Evolutionary conservation across 2,113 vertebrate species (phyloP), one percentile per base, ranked within the genome.

Genomic region (Plecotus auritus): DNA sequence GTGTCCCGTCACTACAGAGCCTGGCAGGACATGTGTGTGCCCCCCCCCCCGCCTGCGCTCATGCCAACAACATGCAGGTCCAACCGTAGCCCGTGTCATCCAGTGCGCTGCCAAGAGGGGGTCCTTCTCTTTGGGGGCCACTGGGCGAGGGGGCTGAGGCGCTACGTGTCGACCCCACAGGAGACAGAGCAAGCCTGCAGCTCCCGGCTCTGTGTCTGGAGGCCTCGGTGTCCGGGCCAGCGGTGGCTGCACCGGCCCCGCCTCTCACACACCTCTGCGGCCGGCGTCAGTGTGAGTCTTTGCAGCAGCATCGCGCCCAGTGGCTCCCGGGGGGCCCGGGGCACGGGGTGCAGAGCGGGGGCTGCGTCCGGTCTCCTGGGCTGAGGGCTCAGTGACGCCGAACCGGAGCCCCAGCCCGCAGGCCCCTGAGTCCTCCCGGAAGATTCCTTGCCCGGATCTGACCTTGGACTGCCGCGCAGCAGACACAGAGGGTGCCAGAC

Each of bases 401-500:
- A 64, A 32, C 32, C 91, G 35, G 45, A 54, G 3, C 0, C 81
- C 64, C 64, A 66, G 14, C 17, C 0, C 0, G 12, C 7, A 3
- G 70, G 37, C 22, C 16, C 2, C 22, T 23, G 54, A 23, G 20
- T 9, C 54, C 23, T 42, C 94, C 7, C 47, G 92, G 74, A 40
- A 59, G 85, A 8, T 47, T 86, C 16, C 9, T 80, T 84, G 26
- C 59, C n/a, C 12, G 9, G 56, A 26, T 51, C 22, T 96, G 96
- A 97, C 97, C 98, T 97, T 91, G 97, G 61, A 13, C 22, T 78
- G 86, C 30, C 0, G 30, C 91, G 1, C 35, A 61, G 93, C 23
- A 42, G 85, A 22, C 28, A 11, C 93, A 72, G 88, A 40, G 28
- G 51, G 92, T 80, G 97, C 97, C 98, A 98, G 93, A n/a, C 0